These are phyloP conservation scores for Calameuta filiformis DNA, from an alignment of 2,888 invertebrate species.

Conservation along the genomic window DNA sequence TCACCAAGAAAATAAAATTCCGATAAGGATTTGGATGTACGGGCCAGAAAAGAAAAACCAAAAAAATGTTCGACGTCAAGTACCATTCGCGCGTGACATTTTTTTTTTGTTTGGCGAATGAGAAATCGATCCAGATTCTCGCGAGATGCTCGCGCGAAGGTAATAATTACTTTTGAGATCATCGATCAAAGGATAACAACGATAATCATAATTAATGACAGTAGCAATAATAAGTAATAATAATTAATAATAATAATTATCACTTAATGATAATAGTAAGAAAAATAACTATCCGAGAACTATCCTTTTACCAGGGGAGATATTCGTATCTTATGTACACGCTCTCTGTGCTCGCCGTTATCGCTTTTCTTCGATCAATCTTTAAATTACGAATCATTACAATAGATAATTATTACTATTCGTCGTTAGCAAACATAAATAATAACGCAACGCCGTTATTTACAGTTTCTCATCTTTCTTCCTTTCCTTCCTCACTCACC, in stretches of 20 bases:
- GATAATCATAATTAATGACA: conserved; percentile 46
- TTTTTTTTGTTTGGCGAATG: no score
- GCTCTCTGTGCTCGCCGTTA: conserved; percentile 52
- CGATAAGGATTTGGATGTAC: no score
- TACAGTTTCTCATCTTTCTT: conserved; percentile 40
- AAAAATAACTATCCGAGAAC: conserved; percentile 60
- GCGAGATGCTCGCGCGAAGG: no score
- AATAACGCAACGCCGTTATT: conserved; percentile 59
- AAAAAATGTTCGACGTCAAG: no score
- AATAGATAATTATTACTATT: conserved; percentile 52
- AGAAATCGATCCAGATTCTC: no score
- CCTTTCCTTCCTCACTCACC: conserved; percentile 27
- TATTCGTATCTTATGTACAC: conserved; percentile 51
- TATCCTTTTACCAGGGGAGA: conserved; percentile 56
- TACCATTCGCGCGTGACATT: no score
- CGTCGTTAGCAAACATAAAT: conserved; percentile 57
- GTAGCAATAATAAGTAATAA: conserved; percentile 40
- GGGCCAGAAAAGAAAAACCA: no score
- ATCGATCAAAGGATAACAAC: conserved; percentile 59
- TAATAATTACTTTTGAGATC: conserved; percentile 52
- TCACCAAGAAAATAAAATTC: no score
- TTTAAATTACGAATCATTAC: conserved; percentile 51
- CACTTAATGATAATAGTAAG: conserved; percentile 47
- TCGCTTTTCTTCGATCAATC: conserved; percentile 28
- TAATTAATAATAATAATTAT: conserved; percentile 42